These are phyloP conservation scores for Loripinus fragilis DNA, from an alignment of 2,888 invertebrate species.

Conservation along the genomic window DNA sequence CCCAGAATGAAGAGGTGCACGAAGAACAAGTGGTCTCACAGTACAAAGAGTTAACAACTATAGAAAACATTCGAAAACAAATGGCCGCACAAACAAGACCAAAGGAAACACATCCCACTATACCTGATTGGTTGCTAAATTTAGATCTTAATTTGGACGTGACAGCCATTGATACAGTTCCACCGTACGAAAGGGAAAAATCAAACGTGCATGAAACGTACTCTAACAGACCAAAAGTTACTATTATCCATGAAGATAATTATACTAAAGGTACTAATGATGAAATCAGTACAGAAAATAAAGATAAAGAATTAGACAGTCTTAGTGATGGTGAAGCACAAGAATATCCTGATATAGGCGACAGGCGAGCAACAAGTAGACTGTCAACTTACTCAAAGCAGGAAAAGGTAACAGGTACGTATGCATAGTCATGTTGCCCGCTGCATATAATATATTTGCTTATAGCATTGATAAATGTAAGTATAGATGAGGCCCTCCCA, in stretches of 20 bases:
- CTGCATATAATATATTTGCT: too few relatives aligned
- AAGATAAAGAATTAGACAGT: not conserved
- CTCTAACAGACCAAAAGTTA: conserved; percentile 33
- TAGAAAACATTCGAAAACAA: conserved; percentile 45
- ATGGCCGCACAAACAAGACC: conserved; percentile 25
- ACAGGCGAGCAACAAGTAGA: not conserved
- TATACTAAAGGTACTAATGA: conserved; percentile 15
- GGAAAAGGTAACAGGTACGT: not conserved
- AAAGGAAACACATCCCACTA: conserved; percentile 13
- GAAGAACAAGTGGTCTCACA: conserved; percentile 3
- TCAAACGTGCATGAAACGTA: conserved; percentile 31
- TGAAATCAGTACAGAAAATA: not conserved
- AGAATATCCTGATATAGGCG: not conserved
- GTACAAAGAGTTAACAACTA: conserved; percentile 49
- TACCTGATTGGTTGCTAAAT: conserved; percentile 53
- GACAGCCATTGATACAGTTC: conserved; percentile 46
- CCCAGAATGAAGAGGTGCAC: not conserved
- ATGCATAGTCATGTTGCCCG: too few relatives aligned
- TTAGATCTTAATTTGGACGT: conserved; percentile 57
- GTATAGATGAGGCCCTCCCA: too few relatives aligned
- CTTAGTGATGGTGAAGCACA: not conserved
- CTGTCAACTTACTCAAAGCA: not conserved
- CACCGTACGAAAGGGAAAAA: conserved; percentile 35
- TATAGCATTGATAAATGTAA: too few relatives aligned
- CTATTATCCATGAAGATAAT: conserved; percentile 28